Evolutionary conservation across 2,888 invertebrate genomes (phyloP), one percentile per base, ranked within the genome.

Genomic region (Himalopsyche anomala): DNA sequence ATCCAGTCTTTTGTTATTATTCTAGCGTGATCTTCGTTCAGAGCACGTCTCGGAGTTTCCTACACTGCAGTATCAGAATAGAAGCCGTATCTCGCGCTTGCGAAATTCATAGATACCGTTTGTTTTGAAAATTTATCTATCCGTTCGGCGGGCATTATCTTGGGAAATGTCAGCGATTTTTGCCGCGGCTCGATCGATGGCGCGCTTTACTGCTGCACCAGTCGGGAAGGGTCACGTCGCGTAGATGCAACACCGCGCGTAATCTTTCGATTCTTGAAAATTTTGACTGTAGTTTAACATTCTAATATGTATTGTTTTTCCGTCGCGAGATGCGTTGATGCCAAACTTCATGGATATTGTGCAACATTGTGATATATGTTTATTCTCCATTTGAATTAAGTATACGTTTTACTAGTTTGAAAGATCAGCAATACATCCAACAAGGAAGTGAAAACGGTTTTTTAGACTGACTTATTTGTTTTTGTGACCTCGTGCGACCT

Each of bases 1-100:
- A 74, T 74, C 74, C 28, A 74, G 74, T 88, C 86, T 88, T 87
- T 87, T 88, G 86, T 87, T 88, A 82, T 86, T 83, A 80, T 82
- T 83, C 45, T 51, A 69, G 82, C 51, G 80, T 83, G 79, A 15
- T 51, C 83, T 56, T 38, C 83, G 74, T 85, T 56, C 85, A 69
- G 38, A 74, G 74, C 74, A 74, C 74, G 74, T 74, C 74, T 74
- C 28, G 9, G 28, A 15, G 74, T 62, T 62, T 62, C 38, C 36
- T 74, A 74, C 74, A 28, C 38, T 36, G 74, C 28, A 74, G 36
- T 74, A 74, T 74, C 74, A 12, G 19, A 51, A 51, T 51, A 51
- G 51, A 51, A 51, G 51, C 62, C n/a, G 62, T 62, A 62, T 62
- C 74, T 74, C 36, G 74, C 74, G 74, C 74, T 74, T 74, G 74